Conservation (phyloP, 2,888 invertebrate genomes). For the Agyllia agylla region DNA sequence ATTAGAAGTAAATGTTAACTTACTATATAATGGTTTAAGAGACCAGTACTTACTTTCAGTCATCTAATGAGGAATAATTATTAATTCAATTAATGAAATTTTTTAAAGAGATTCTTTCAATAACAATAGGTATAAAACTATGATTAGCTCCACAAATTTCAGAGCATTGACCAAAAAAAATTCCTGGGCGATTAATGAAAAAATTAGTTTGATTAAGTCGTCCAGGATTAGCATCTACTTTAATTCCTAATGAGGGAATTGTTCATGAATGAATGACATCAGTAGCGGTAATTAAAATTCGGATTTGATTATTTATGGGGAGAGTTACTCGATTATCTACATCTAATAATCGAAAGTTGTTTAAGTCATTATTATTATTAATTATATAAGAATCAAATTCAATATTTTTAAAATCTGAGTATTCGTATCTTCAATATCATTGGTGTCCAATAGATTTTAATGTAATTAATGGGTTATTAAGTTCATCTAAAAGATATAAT, state of each 20-base stretch:
- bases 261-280: conserved; percentile 95
- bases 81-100: conserved; percentile 91
- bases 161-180: conserved; percentile 96
- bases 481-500: conserved; percentile 92
- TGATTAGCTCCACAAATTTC: conserved; percentile 97
- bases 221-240: conserved; percentile 93
- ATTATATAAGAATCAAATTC: conserved; percentile 78
- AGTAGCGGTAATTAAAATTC: conserved; percentile 91
- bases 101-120: conserved; percentile 74
- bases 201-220: conserved; percentile 93
- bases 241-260: conserved; percentile 91
- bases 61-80: conserved; percentile 90
- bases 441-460: conserved; percentile 93
- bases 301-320: conserved; percentile 92
- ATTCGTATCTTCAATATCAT: conserved; percentile 94
- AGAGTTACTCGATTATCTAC: conserved; percentile 91
- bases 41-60: conserved; percentile 94
- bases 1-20: conserved; percentile 92
- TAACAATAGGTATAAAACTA: conserved; percentile 93
- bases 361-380: conserved; percentile 85
- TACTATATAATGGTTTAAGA: conserved; percentile 94
- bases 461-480: conserved; percentile 90
- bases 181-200: conserved; percentile 91
- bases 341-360: conserved; percentile 91
- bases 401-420: conserved; percentile 88